phyloP scores from a whole-genome alignment of 2,888 invertebrate species.

The Cylindroiulus punctatus region DNA sequence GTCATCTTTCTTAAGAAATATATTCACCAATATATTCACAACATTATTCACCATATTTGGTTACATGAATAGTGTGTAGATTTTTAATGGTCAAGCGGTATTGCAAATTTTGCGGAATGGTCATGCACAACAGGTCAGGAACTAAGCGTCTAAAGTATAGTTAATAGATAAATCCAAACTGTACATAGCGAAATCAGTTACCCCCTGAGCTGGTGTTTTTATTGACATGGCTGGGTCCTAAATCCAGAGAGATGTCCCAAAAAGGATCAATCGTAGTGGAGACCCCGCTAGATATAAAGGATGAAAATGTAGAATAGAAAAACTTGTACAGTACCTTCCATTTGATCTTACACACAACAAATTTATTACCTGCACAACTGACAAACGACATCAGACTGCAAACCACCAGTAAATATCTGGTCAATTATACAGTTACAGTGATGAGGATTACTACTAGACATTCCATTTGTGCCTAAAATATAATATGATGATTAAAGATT shows the following conservation, averaged over 20 bases:
- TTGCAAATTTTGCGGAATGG: too few species aligned
- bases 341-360: conserved; percentile 16
- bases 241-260: conserved; percentile 96
- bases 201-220: conserved; percentile 58
- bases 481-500: too few species aligned
- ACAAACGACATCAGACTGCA: conserved; percentile 97
- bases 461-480: conserved; percentile 64
- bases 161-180: too few species aligned
- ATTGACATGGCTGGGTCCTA: conserved; percentile 70
- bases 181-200: background rate
- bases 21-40: too few species aligned
- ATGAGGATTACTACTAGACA: conserved; percentile 65
- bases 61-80: too few species aligned
- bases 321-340: background rate
- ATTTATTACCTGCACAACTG: conserved; percentile 82
- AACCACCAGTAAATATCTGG: conserved; percentile 94
- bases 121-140: too few species aligned
- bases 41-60: too few species aligned
- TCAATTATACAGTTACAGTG: conserved; percentile 95
- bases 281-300: conserved; percentile 75
- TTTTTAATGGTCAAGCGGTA: too few species aligned
- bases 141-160: too few species aligned
- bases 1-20: too few species aligned
- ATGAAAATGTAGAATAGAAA: background rate
- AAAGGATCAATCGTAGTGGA: conserved; percentile 98